Percentiles rank a stretch among this genome's conserved stretches.
phyloP scores from a whole-genome alignment of 2,888 invertebrate genomes.

The Cylindroiulus punctatus region DNA sequence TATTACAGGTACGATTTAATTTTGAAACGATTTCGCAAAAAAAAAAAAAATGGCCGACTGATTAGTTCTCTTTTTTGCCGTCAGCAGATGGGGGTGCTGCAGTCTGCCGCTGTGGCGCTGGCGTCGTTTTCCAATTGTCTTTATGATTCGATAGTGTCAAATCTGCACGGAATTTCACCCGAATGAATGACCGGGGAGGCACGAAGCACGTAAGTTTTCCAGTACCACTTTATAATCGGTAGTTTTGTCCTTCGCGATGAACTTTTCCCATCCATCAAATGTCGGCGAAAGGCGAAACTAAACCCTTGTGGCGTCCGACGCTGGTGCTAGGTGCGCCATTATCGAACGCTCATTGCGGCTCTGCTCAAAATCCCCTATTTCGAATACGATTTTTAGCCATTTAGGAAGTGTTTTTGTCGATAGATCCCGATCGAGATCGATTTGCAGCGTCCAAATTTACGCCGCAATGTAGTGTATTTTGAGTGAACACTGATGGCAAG shows the following conservation, averaged over 20 bases:
- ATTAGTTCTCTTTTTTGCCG: background rate
- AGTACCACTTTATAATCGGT: background rate
- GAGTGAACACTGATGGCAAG: background rate
- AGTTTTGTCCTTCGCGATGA: too few relatives aligned
- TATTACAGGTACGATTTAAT: too few relatives aligned
- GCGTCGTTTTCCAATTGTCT: background rate
- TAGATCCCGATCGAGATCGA: background rate
- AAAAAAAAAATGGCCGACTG: too few relatives aligned
- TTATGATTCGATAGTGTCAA: background rate
- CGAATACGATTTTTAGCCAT: background rate
- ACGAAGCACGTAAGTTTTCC: background rate
- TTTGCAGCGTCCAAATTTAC: background rate
- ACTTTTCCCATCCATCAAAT: too few relatives aligned
- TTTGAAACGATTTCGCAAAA: too few relatives aligned
- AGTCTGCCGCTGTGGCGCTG: background rate
- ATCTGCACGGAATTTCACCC: background rate
- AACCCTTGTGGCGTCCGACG: background rate
- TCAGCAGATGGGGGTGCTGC: background rate
- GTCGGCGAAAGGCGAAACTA: background rate
- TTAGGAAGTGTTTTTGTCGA: background rate
- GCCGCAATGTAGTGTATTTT: background rate
- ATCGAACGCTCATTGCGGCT: background rate
- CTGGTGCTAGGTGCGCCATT: conserved; percentile 1
- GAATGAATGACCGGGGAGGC: background rate
- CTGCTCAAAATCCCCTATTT: background rate